Conservation (phyloP, 2,888 invertebrate species). For the Nephrotoma flavescens region DNA sequence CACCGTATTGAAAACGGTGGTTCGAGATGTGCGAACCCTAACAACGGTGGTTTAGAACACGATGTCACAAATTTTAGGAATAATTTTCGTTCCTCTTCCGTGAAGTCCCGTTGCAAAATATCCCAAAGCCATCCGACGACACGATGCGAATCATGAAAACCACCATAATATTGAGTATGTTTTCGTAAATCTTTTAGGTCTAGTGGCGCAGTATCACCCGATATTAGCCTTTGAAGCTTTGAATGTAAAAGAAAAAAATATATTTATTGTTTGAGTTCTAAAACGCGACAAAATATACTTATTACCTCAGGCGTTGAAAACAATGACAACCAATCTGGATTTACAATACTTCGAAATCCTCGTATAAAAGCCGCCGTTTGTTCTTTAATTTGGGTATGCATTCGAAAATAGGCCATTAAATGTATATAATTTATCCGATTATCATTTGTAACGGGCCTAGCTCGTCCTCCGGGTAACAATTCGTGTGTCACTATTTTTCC, state of each 20-base stretch:
- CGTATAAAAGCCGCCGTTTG: constrained; percentile 93
- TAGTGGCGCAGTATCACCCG: constrained; percentile 87
- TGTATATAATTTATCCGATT: constrained; percentile 98
- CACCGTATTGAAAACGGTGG: constrained; percentile 97
- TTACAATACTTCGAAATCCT: constrained; percentile 90
- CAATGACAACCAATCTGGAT: constrained; percentile 84
- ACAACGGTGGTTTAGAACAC: constrained; percentile 90
- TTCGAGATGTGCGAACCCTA: constrained; percentile 92
- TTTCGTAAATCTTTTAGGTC: constrained; percentile 75
- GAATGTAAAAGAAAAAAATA: constrained; percentile 8
- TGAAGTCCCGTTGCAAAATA: constrained; percentile 89
- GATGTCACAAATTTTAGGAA: constrained; percentile 95
- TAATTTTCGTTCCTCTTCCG: constrained; percentile 76
- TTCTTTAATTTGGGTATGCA: constrained; percentile 95
- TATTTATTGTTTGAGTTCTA: constrained; percentile 4
- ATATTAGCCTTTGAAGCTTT: constrained; percentile 87
- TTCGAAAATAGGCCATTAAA: constrained; percentile 94
- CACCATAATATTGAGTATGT: constrained; percentile 98
- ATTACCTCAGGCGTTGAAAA: constrained; percentile 91
- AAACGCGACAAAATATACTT: constrained; percentile 12
- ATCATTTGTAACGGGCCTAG: constrained; percentile 85
- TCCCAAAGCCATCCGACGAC: constrained; percentile 99
- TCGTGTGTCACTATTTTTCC: constrained; percentile 92
- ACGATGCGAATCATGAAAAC: constrained; percentile 94
- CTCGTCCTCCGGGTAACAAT: constrained; percentile 86